A percentile compares a stretch with the other conserved stretches of the same genome.
Conservation (phyloP, 1,140 invertebrate species). For the Dreissena rostriformis region DNA sequence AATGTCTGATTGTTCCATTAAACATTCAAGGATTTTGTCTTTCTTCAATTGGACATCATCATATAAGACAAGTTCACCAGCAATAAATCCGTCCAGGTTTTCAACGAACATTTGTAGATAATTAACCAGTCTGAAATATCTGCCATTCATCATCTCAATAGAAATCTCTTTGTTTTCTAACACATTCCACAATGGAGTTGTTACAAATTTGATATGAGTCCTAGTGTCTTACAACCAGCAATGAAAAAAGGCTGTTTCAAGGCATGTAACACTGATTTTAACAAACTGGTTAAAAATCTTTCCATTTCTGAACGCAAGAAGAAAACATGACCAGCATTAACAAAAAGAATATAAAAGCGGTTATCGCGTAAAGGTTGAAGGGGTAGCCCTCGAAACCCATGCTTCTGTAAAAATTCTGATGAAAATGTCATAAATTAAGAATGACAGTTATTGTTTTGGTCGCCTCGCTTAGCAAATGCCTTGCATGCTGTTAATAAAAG, state of each 20-base stretch:
- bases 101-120: background rate
- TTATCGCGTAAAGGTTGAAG: conserved; percentile 11
- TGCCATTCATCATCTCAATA: conserved; percentile 26
- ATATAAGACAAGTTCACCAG: background rate
- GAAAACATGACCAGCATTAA: conserved; percentile 18
- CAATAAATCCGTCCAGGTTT: conserved; percentile 27
- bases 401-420: background rate
- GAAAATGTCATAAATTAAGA: conserved; percentile 12
- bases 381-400: background rate
- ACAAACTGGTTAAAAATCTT: conserved; percentile 2
- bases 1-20: conserved; percentile 16
- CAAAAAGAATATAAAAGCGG: conserved; percentile 20
- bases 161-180: conserved; percentile 34
- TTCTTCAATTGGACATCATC: conserved; percentile 10
- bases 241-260: conserved; percentile 47
- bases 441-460: conserved; percentile 36
- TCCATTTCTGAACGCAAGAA: conserved; percentile 14
- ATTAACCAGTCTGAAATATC: conserved; percentile 9
- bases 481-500: conserved; percentile 15
- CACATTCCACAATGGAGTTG: conserved; percentile 54
- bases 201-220: conserved; percentile 57
- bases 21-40: conserved; percentile 21
- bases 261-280: conserved; percentile 33
- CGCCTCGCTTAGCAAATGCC: conserved; percentile 26
- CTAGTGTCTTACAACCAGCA: conserved; percentile 55